phyloP scores from a whole-genome alignment of 2,113 vertebrate genomes.

The Coreoperca whiteheadi region DNA sequence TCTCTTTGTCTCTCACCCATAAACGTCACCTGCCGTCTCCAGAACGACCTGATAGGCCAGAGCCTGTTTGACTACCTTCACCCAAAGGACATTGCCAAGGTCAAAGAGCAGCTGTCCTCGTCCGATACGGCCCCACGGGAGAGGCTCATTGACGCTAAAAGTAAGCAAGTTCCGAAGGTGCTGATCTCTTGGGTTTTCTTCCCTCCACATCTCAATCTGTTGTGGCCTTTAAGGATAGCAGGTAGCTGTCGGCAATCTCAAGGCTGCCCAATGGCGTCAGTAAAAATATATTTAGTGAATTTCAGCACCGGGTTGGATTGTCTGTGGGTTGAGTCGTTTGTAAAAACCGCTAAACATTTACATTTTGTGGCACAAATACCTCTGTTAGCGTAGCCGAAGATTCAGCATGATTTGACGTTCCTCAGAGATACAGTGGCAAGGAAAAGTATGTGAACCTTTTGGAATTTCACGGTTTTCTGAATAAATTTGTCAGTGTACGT shows the following conservation, averaged over 20 bases:
- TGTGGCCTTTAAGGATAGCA: background rate
- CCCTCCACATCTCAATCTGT: background rate
- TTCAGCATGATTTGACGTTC: no score
- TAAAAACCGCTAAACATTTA: no score
- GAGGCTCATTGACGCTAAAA: conserved; percentile 98
- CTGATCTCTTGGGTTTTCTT: background rate
- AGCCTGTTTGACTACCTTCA: conserved; percentile 99
- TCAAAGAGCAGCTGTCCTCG: conserved; percentile 98
- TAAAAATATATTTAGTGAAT: background rate
- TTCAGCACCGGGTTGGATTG: background rate
- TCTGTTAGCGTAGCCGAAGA: no score
- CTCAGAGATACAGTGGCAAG: no score
- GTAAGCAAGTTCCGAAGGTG: conserved; percentile 76
- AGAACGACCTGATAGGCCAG: conserved; percentile 99
- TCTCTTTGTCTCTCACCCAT: background rate
- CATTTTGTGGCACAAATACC: no score
- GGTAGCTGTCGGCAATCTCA: background rate
- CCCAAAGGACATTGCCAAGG: conserved; percentile 99
- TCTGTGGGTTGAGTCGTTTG: background rate
- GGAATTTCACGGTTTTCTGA: no score
- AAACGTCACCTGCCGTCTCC: background rate
- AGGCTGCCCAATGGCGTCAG: background rate
- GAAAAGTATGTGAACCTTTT: no score
- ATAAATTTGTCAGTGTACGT: no score
- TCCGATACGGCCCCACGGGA: conserved; percentile 96